Percentiles rank a stretch among this genome's conserved stretches.
phyloP scores from a whole-genome alignment of 2,113 vertebrate genomes.

The zebrafish (Danio rerio) region DNA sequence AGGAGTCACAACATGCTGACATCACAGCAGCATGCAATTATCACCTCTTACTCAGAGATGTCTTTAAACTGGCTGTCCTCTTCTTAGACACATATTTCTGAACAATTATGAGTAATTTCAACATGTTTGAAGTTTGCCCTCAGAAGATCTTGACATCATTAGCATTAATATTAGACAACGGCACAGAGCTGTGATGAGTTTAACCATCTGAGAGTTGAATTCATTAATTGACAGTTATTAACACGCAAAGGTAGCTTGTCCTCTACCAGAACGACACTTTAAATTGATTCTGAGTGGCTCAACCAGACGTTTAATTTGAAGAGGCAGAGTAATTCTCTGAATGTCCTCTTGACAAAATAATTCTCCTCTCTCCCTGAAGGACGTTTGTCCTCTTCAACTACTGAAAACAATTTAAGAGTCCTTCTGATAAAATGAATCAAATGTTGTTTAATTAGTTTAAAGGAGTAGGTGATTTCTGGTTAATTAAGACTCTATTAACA shows the following conservation, averaged over 20 bases:
- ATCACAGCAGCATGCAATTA: slow-evolving; percentile 20
- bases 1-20: slow-evolving; percentile 1
- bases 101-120: slow-evolving; percentile 41
- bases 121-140: slow-evolving; percentile 38
- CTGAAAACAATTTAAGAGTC: slow-evolving; percentile 58
- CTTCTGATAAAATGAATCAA: slow-evolving; percentile 57
- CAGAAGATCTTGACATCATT: slow-evolving; percentile 55
- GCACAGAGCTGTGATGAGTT: slow-evolving; percentile 49
- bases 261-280: slow-evolving; percentile 53
- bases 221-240: slow-evolving; percentile 61
- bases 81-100: slow-evolving; percentile 22
- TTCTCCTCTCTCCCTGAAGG: slow-evolving; percentile 55
- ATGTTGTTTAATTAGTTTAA: slow-evolving; percentile 60
- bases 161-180: slow-evolving; percentile 52
- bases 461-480: slow-evolving; percentile 58
- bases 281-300: slow-evolving; percentile 60
- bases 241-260: slow-evolving; percentile 53
- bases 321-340: slow-evolving; percentile 48
- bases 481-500: slow-evolving; percentile 61
- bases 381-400: slow-evolving; percentile 47
- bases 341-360: slow-evolving; percentile 60
- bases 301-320: slow-evolving; percentile 59
- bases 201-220: slow-evolving; percentile 52
- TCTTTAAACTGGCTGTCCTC: neutral
- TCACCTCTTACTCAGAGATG: neutral